Evolutionary conservation across 2,797 vertebrate genomes (phyloP).

Genomic region (Pelobates cultripes): DNA sequence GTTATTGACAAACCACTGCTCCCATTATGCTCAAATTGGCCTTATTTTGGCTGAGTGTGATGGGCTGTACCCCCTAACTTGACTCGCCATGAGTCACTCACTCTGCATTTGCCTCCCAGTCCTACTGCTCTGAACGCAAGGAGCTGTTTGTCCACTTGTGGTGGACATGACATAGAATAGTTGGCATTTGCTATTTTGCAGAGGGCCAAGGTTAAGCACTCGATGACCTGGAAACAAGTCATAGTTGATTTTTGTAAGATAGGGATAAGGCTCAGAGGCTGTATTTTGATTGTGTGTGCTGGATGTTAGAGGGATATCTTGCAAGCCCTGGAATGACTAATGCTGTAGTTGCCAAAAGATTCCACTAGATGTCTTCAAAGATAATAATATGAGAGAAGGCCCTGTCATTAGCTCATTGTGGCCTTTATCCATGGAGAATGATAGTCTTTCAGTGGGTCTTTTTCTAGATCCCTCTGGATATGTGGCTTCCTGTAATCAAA

Average conservation of each 20-base stretch:
- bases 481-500: slow-evolving; percentile 38
- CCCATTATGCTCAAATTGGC: too few species aligned
- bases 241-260: too few species aligned
- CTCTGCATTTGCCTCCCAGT: slow-evolving; percentile 4
- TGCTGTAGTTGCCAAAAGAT: slow-evolving; percentile 69
- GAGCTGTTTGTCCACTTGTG: background rate
- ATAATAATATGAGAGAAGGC: slow-evolving; percentile 60
- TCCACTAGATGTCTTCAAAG: slow-evolving; percentile 82
- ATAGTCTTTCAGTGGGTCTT: background rate
- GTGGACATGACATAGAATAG: background rate
- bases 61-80: background rate
- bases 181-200: slow-evolving; percentile 8
- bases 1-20: too few species aligned
- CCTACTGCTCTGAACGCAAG: background rate
- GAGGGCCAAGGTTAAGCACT: too few species aligned
- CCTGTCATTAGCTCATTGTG: slow-evolving; percentile 23
- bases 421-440: slow-evolving; percentile 7
- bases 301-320: too few species aligned
- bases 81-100: slow-evolving; percentile 7
- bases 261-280: too few species aligned
- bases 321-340: background rate
- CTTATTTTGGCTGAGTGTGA: background rate
- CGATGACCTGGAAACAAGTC: too few species aligned
- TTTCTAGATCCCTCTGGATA: slow-evolving; percentile 19
- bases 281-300: too few species aligned